A percentile compares a stretch with the other conserved stretches of the same genome.
phyloP scores from a whole-genome alignment of 2,113 vertebrate species.

The Tamias sibiricus region DNA sequence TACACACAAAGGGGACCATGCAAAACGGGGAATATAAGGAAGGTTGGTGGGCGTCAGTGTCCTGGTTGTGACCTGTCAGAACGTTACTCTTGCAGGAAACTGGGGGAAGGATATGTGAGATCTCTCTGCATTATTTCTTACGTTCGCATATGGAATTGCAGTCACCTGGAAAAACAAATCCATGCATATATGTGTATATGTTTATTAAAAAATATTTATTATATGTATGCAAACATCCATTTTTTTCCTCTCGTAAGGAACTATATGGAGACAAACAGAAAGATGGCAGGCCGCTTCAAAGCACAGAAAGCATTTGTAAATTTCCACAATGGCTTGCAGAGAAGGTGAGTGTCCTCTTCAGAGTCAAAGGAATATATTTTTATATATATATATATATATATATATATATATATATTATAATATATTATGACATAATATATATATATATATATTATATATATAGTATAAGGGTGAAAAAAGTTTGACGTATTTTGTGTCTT shows the following conservation, averaged over 20 bases:
- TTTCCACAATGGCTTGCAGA: not conserved
- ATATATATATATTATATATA: too few relatives aligned
- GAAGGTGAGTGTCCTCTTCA: not conserved
- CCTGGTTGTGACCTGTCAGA: not conserved
- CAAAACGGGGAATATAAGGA: too few relatives aligned
- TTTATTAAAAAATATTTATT: too few relatives aligned
- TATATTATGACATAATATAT: too few relatives aligned
- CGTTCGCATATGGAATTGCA: not conserved
- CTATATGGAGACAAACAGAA: not conserved
- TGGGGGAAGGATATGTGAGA: fast-evolving
- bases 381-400: too few relatives aligned
- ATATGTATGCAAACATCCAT: too few relatives aligned
- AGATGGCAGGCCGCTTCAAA: fast-evolving
- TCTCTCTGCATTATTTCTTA: too few relatives aligned
- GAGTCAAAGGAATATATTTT: not conserved
- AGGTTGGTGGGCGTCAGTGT: fast-evolving
- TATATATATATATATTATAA: too few relatives aligned
- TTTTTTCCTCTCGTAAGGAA: not conserved
- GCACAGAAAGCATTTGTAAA: fast-evolving
- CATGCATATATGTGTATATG: too few relatives aligned
- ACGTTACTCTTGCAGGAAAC: fast-evolving
- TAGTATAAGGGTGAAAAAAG: not conserved
- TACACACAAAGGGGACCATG: fast-evolving
- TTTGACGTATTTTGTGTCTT: not conserved
- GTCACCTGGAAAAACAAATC: too few relatives aligned